phyloP scores from a whole-genome alignment of 2,113 vertebrate species.

The Gallinago undulata region DNA sequence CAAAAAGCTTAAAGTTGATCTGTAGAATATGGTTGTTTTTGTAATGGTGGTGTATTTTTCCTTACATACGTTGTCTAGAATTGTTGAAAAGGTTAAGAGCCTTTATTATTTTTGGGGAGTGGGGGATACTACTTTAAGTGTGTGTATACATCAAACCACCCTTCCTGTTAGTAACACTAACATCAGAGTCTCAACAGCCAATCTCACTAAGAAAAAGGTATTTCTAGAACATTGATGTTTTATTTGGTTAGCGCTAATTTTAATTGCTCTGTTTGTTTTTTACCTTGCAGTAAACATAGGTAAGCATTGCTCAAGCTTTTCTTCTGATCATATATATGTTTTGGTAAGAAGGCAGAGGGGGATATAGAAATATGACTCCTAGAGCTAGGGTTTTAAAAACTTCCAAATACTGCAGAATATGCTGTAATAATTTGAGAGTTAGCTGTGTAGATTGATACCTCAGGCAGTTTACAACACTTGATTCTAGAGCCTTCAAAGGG shows the following conservation, averaged over 20 bases:
- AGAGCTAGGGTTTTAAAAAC: background rate
- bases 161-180: background rate
- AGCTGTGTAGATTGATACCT: background rate
- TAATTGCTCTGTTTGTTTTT: background rate
- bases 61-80: background rate
- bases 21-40: background rate
- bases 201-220: background rate
- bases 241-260: background rate
- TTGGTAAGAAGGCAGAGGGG: background rate
- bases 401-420: background rate
- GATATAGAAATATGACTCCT: background rate
- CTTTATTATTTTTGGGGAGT: background rate
- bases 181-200: background rate
- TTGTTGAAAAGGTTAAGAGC: background rate
- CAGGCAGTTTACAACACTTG: background rate
- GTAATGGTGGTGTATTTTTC: background rate
- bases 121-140: background rate
- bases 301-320: background rate
- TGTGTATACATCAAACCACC: background rate
- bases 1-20: background rate
- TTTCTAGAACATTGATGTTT: background rate
- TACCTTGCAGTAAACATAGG: background rate
- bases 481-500: background rate
- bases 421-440: background rate
- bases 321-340: background rate